phyloP scores from a whole-genome alignment of 2,113 vertebrate species.

The Felis catus region DNA sequence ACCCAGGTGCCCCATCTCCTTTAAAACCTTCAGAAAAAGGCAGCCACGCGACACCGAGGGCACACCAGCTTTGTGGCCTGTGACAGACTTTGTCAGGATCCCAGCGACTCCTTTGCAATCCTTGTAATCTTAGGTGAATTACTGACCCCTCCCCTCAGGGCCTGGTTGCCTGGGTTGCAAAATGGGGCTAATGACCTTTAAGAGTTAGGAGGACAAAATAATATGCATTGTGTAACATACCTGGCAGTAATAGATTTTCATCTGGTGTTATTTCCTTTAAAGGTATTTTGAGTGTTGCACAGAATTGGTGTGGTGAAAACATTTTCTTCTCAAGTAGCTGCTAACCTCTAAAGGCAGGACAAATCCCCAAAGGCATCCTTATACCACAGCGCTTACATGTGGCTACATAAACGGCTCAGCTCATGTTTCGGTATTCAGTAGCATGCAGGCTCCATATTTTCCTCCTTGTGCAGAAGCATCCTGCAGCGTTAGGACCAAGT shows the following conservation, averaged over 20 bases:
- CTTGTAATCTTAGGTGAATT: conserved; percentile 42
- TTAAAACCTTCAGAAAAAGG: conserved; percentile 26
- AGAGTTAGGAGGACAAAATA: conserved; percentile 46
- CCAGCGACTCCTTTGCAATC: background rate
- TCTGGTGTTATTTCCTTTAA: conserved; percentile 61
- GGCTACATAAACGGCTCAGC: background rate
- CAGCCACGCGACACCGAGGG: background rate
- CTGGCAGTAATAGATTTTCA: conserved; percentile 49
- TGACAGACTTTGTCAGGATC: background rate
- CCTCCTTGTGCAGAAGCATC: conserved; percentile 14
- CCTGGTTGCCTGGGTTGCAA: conserved; percentile 31
- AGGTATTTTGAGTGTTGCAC: conserved; percentile 55
- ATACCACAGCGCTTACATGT: background rate
- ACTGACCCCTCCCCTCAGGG: background rate
- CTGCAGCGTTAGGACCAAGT: conserved; percentile 21
- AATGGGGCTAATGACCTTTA: conserved; percentile 56
- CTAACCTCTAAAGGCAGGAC: conserved; percentile 12
- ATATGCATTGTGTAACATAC: background rate
- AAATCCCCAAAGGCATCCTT: conserved; percentile 31
- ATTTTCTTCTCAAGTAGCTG: conserved; percentile 52
- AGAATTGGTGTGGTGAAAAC: conserved; percentile 39
- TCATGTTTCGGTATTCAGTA: background rate
- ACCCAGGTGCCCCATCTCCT: background rate
- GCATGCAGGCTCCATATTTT: background rate
- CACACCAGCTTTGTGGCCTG: background rate